phyloP scores from a whole-genome alignment of 37 sponge, comb jelly and placozoan genomes.

The Oscarella lobularis region DNA sequence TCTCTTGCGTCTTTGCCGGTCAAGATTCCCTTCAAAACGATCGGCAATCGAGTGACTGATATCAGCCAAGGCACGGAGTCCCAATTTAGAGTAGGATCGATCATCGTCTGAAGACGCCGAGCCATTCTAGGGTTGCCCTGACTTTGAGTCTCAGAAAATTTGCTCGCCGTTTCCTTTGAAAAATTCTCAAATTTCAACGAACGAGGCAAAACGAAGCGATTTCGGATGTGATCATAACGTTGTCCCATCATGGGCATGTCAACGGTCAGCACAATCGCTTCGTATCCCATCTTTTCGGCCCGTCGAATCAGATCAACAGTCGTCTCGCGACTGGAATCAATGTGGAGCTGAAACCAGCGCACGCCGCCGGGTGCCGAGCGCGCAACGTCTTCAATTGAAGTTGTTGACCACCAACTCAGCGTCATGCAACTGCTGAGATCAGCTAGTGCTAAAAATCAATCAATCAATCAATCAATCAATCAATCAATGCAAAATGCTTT shows the following conservation, averaged over 20 bases:
- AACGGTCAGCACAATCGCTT: conserved; percentile 41
- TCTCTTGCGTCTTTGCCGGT: conserved; percentile 7
- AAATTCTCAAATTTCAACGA: not conserved
- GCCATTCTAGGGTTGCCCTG: not conserved
- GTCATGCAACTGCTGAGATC: not conserved
- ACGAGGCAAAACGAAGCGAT: not conserved
- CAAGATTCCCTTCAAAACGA: conserved; percentile 11
- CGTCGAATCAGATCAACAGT: conserved; percentile 17
- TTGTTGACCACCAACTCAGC: not conserved
- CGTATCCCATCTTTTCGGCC: conserved; percentile 24
- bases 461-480: not conserved
- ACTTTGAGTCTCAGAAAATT: not conserved
- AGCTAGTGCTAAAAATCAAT: no score
- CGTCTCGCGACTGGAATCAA: conserved; percentile 6
- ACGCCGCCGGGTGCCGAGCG: not conserved
- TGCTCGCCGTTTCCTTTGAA: not conserved
- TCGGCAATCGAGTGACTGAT: conserved; percentile 7
- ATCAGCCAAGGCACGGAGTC: conserved; percentile 8
- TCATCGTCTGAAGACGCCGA: not conserved
- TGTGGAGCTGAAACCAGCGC: conserved; percentile 39
- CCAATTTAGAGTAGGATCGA: not conserved
- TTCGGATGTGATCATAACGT: not conserved
- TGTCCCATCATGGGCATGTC: conserved; percentile 8
- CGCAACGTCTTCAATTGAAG: not conserved
- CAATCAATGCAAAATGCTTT: no score